Conservation (phyloP, 2,797 vertebrate species). For the Gila robusta region DNA sequence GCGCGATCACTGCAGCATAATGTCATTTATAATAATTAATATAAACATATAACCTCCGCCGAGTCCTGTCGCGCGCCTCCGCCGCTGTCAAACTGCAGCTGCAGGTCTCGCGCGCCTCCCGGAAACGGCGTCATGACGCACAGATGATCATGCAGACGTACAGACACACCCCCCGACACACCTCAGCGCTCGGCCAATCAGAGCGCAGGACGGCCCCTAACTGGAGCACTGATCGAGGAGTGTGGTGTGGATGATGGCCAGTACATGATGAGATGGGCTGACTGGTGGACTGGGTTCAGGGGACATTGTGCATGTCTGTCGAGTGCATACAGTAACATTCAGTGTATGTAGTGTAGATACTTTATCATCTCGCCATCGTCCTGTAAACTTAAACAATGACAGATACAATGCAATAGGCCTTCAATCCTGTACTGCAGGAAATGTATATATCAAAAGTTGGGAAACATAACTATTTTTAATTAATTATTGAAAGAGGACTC, state of each 20-base stretch:
- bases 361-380: background rate
- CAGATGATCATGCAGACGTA: conserved; percentile 32
- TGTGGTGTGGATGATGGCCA: background rate
- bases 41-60: conserved; percentile 1
- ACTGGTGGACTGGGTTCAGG: background rate
- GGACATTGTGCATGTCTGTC: background rate
- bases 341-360: background rate
- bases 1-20: background rate
- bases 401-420: too few species aligned
- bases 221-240: background rate
- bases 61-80: conserved; percentile 63
- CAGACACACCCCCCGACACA: conserved; percentile 76
- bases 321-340: background rate
- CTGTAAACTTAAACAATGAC: background rate
- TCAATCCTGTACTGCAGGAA: background rate
- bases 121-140: conserved; percentile 69
- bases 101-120: conserved; percentile 62
- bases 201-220: conserved; percentile 65
- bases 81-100: conserved; percentile 80
- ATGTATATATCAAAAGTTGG: too few species aligned
- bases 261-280: background rate
- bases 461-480: too few species aligned
- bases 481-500: too few species aligned
- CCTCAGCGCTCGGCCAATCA: conserved; percentile 80
- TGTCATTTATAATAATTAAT: background rate